phyloP scores from a whole-genome alignment of 2,113 vertebrate genomes.

The Hiodon alosoides region DNA sequence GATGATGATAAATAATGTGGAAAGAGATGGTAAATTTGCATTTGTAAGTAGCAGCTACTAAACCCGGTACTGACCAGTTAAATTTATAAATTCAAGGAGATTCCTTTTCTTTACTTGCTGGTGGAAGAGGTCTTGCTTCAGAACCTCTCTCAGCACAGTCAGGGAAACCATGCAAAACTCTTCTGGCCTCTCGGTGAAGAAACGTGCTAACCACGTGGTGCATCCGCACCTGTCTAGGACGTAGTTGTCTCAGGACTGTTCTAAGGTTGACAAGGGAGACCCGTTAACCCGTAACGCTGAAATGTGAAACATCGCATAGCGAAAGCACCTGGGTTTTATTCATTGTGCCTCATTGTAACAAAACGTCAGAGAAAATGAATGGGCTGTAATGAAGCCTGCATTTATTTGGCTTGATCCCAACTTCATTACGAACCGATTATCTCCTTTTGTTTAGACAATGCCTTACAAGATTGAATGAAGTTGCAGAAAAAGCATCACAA shows the following conservation, averaged over 20 bases:
- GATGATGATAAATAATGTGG: not conserved
- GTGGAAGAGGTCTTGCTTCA: not conserved
- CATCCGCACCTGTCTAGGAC: not conserved
- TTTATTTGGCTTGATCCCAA: not conserved
- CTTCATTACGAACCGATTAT: not conserved
- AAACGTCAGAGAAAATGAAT: not conserved
- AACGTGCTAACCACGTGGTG: not conserved
- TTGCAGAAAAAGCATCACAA: not conserved
- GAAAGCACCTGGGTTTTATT: too few relatives aligned
- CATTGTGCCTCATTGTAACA: not conserved
- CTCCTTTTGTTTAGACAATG: slow-evolving; percentile 32
- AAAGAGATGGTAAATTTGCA: not conserved
- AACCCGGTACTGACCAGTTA: too few relatives aligned
- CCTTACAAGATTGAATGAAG: slow-evolving; percentile 39
- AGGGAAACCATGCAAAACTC: not conserved
- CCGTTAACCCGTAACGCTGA: too few relatives aligned
- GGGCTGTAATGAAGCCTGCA: not conserved
- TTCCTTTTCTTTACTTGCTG: not conserved
- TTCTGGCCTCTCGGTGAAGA: not conserved
- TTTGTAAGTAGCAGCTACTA: too few relatives aligned
- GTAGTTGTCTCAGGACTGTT: slow-evolving; percentile 10
- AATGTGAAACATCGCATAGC: too few relatives aligned
- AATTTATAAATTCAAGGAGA: too few relatives aligned
- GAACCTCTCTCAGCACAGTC: not conserved
- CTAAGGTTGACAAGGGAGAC: not conserved